phyloP scores from a whole-genome alignment of 1,140 invertebrate species.

The Samia ricini region DNA sequence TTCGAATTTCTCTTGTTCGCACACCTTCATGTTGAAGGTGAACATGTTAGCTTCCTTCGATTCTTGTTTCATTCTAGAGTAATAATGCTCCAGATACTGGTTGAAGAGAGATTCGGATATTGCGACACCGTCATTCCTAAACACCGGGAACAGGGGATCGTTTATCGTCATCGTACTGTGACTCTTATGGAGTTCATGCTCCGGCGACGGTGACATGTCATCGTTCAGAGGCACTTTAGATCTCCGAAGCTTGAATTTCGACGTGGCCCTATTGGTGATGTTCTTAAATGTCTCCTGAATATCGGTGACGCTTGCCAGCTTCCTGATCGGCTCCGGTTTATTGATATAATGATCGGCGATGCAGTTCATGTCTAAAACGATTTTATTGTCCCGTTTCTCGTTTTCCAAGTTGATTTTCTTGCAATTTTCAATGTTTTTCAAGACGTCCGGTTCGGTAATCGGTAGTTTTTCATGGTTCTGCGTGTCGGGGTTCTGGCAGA shows the following conservation, averaged over 20 bases:
- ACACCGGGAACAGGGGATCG: slow-evolving; percentile 87
- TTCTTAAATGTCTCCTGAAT: slow-evolving; percentile 77
- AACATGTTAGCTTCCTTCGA: slow-evolving; percentile 71
- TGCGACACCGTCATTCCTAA: slow-evolving; percentile 83
- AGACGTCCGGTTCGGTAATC: slow-evolving; percentile 58
- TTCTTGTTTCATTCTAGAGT: slow-evolving; percentile 75
- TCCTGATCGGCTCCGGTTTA: slow-evolving; percentile 64
- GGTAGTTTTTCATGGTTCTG: slow-evolving; percentile 43
- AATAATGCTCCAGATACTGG: slow-evolving; percentile 81
- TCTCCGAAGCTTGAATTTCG: slow-evolving; percentile 68
- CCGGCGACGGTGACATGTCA: slow-evolving; percentile 54
- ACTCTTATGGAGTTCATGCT: slow-evolving; percentile 54
- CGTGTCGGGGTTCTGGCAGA: slow-evolving; percentile 80
- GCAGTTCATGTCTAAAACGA: slow-evolving; percentile 56
- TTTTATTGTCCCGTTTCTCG: slow-evolving; percentile 64
- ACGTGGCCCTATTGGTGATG: slow-evolving; percentile 72
- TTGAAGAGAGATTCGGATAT: slow-evolving; percentile 86
- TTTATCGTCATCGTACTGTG: slow-evolving; percentile 82
- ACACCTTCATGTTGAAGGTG: slow-evolving; percentile 61
- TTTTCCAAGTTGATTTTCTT: slow-evolving; percentile 44
- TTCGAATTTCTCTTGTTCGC: slow-evolving; percentile 67
- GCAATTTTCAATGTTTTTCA: slow-evolving; percentile 59
- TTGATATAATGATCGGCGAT: slow-evolving; percentile 71
- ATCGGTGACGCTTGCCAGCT: slow-evolving; percentile 74
- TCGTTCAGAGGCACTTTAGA: slow-evolving; percentile 63